These are phyloP conservation scores for Brevipalpus yothersi DNA, from an alignment of 1,140 invertebrate species.

Conservation along the genomic window DNA sequence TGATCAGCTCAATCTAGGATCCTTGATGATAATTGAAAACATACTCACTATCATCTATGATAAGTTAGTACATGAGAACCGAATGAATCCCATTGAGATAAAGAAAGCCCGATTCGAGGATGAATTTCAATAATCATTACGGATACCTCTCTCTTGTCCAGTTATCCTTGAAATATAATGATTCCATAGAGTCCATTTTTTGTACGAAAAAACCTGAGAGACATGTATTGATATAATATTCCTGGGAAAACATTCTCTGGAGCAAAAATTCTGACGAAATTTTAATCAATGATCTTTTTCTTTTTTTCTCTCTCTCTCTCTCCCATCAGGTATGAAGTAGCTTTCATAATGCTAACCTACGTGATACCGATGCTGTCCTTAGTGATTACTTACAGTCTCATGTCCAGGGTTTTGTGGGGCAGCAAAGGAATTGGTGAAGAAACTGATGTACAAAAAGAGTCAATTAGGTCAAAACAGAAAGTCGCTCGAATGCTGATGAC, in stretches of 20 bases:
- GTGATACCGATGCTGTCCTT: slow-evolving; percentile 68
- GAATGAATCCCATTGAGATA: not conserved
- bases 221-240: too few species aligned
- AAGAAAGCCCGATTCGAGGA: not conserved
- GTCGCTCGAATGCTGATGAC: slow-evolving; percentile 83
- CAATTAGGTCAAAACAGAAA: slow-evolving; percentile 65
- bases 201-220: not conserved
- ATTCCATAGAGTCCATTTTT: not conserved
- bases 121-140: not conserved
- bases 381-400: slow-evolving; percentile 56
- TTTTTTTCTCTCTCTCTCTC: not conserved
- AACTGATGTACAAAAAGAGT: slow-evolving; percentile 37
- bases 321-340: slow-evolving; percentile 50
- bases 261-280: not conserved
- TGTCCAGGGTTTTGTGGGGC: slow-evolving; percentile 63
- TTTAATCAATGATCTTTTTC: not conserved
- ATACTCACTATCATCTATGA: too few species aligned
- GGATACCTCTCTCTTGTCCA: too few species aligned
- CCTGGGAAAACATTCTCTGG: too few species aligned
- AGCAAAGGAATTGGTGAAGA: slow-evolving; percentile 60
- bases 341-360: slow-evolving; percentile 64
- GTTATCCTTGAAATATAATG: too few species aligned
- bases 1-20: too few species aligned
- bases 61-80: too few species aligned
- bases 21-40: too few species aligned